These are phyloP conservation scores for Leptobrachium ailaonicum DNA, from an alignment of 2,113 vertebrate genomes.

Conservation along the genomic window DNA sequence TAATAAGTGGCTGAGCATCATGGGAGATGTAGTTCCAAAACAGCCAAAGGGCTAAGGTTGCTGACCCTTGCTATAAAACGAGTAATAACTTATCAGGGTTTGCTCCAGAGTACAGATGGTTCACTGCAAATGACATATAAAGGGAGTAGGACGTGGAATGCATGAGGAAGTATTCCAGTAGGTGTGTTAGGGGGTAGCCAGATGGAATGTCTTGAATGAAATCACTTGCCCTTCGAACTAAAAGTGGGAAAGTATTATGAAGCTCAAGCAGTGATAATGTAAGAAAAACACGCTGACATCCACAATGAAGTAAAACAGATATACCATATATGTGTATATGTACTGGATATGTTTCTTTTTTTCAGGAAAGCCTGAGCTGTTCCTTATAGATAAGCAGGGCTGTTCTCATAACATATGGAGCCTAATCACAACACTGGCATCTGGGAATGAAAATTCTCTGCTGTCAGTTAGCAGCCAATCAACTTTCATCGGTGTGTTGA, in stretches of 20 bases:
- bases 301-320: constrained; percentile 22
- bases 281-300: constrained; percentile 35
- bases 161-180: constrained; percentile 11
- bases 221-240: constrained; percentile 24
- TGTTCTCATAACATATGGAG: constrained; percentile 38
- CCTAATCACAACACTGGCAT: constrained; percentile 47
- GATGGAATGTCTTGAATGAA: constrained; percentile 27
- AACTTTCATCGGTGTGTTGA: constrained; percentile 26
- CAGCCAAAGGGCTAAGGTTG: too few relatives aligned
- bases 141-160: not conserved
- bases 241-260: constrained; percentile 27
- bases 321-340: constrained; percentile 15
- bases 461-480: constrained; percentile 43
- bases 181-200: constrained; percentile 21
- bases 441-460: constrained; percentile 27
- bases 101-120: constrained; percentile 11
- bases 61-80: too few relatives aligned
- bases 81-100: not conserved
- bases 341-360: not conserved
- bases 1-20: too few relatives aligned
- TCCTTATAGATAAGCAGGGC: constrained; percentile 29
- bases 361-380: constrained; percentile 27
- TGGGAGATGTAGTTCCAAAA: too few relatives aligned
- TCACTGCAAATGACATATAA: not conserved
- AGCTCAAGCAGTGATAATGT: constrained; percentile 28